Evolutionary conservation across 2,888 invertebrate species (phyloP).

Genomic region (Drosophila bunnanda): DNA sequence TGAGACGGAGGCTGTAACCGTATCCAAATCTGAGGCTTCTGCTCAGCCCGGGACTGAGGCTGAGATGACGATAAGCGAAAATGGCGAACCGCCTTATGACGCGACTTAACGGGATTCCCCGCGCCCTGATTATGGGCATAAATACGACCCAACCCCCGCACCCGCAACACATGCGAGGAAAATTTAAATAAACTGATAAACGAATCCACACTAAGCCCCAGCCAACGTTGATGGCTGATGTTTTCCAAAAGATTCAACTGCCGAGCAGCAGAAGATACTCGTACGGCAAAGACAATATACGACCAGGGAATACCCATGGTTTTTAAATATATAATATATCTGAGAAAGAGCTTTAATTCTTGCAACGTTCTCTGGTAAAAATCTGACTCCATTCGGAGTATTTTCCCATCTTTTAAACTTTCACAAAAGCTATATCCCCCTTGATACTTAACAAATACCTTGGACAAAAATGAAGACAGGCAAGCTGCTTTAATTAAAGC

Average conservation of each 20-base stretch:
- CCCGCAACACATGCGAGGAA: conserved; percentile 48
- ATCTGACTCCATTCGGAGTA: neutral
- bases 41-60: conserved; percentile 7
- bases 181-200: conserved; percentile 80
- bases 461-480: conserved; percentile 65
- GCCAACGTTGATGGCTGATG: conserved; percentile 37
- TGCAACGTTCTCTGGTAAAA: no score
- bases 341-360: no score
- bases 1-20: conserved; percentile 24
- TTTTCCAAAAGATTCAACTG: conserved; percentile 39
- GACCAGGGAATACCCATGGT: neutral
- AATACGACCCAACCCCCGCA: conserved; percentile 56
- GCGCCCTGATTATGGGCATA: conserved; percentile 77
- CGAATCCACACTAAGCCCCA: conserved; percentile 68
- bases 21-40: conserved; percentile 15
- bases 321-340: neutral
- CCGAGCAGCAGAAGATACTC: conserved; percentile 46
- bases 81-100: conserved; percentile 80
- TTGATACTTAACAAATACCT: neutral
- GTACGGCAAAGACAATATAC: neutral
- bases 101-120: conserved; percentile 80
- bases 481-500: conserved; percentile 75
- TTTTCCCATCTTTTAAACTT: neutral
- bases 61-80: conserved; percentile 74
- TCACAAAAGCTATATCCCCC: no score